Percentiles rank a stretch among this genome's conserved stretches.
phyloP scores from a whole-genome alignment of 2,888 invertebrate genomes.

The Plebejus argus region DNA sequence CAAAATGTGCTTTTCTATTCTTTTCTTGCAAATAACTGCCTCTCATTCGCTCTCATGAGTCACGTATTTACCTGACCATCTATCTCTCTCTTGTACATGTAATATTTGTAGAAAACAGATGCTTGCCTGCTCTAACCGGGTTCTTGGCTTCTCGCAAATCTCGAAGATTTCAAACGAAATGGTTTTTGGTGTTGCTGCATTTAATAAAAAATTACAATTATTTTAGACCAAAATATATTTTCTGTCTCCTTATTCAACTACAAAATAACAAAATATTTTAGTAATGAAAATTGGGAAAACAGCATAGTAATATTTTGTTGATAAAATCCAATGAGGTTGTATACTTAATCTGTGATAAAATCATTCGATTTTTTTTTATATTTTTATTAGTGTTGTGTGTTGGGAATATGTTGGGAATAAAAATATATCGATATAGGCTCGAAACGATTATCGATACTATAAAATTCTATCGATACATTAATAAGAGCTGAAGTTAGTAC shows the following conservation, averaged over 20 bases:
- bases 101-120: neutral
- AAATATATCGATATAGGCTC: neutral
- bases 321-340: no score
- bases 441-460: no score
- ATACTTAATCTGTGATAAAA: no score
- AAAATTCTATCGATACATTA: no score
- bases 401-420: neutral
- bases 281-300: neutral
- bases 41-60: neutral
- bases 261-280: no score
- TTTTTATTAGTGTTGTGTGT: neutral
- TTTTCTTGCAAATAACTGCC: constrained; percentile 1
- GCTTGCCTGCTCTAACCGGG: constrained; percentile 5
- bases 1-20: constrained; percentile 38
- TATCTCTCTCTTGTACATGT: constrained; percentile 37
- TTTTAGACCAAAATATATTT: neutral
- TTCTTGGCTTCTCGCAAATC: constrained; percentile 3
- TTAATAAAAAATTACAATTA: neutral
- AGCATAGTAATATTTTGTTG: no score
- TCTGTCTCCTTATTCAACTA: neutral
- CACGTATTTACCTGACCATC: constrained; percentile 7
- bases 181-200: neutral
- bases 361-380: neutral
- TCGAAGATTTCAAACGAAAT: neutral
- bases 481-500: no score